A percentile compares a stretch with the other conserved stretches of the same genome.
These are phyloP conservation scores for Aspiorhynchus laticeps DNA, from an alignment of 2,113 vertebrate species.

Conservation along the genomic window DNA sequence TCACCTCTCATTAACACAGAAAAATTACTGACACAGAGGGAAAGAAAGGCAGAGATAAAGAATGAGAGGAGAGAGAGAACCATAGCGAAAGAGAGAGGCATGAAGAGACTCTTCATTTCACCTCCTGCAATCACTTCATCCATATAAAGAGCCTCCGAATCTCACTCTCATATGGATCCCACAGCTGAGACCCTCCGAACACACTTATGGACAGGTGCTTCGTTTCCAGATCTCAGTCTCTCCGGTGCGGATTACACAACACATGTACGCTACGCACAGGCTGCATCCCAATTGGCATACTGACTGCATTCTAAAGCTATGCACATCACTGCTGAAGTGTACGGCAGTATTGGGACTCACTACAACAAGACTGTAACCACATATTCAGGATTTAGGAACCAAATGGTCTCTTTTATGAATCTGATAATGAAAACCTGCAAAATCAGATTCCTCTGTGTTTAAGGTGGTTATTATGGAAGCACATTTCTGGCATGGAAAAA, in stretches of 20 bases:
- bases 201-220: constrained; percentile 35
- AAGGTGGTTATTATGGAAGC: neutral
- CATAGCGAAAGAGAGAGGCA: neutral
- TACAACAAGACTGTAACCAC: neutral
- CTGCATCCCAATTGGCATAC: constrained; percentile 4
- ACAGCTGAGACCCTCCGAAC: constrained; percentile 27
- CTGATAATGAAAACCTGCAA: too few species aligned
- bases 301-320: neutral
- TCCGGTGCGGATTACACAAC: constrained; percentile 26
- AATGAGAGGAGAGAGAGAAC: constrained; percentile 20
- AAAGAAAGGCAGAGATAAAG: constrained; percentile 1
- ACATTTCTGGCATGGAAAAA: neutral
- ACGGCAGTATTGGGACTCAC: neutral
- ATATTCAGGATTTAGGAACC: neutral
- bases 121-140: constrained; percentile 35
- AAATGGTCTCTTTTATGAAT: neutral
- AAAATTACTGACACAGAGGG: constrained; percentile 24
- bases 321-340: neutral
- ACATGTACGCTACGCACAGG: neutral
- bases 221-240: constrained; percentile 27
- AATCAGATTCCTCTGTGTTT: neutral
- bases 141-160: constrained; percentile 32
- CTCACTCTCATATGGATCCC: neutral
- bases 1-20: constrained; percentile 41
- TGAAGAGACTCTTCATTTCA: constrained; percentile 41